Conservation (phyloP, 2,113 vertebrate species). For the Perca fluviatilis region DNA sequence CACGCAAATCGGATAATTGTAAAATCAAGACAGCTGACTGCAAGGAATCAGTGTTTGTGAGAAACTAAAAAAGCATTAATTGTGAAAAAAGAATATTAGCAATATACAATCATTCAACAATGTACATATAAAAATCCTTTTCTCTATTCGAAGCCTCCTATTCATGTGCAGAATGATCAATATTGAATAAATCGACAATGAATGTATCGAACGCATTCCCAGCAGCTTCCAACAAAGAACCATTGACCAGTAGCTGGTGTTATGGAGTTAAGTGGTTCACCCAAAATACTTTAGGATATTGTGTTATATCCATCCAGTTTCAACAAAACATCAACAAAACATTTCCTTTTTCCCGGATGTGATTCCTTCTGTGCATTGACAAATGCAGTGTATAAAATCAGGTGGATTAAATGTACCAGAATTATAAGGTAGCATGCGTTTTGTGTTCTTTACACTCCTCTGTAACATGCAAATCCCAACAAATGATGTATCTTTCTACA, state of each 20-base stretch:
- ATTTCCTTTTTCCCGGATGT: not conserved
- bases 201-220: constrained; percentile 25
- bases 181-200: constrained; percentile 48
- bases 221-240: constrained; percentile 42
- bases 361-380: constrained; percentile 11
- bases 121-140: constrained; percentile 9
- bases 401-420: not conserved
- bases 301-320: not conserved
- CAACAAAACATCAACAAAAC: not conserved
- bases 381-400: not conserved
- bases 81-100: constrained; percentile 7
- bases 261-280: not conserved
- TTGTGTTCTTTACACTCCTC: constrained; percentile 19
- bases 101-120: constrained; percentile 35
- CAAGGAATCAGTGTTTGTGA: constrained; percentile 15
- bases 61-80: constrained; percentile 24
- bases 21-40: not conserved
- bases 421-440: constrained; percentile 17
- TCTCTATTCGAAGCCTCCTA: constrained; percentile 26
- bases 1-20: not conserved
- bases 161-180: constrained; percentile 47
- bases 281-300: not conserved
- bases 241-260: constrained; percentile 30
- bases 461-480: constrained; percentile 64
- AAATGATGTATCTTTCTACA: constrained; percentile 61